A percentile compares a stretch with the other conserved stretches of the same genome.
These are phyloP conservation scores for Heliconius ismenius DNA, from an alignment of 2,888 invertebrate species.

Conservation along the genomic window DNA sequence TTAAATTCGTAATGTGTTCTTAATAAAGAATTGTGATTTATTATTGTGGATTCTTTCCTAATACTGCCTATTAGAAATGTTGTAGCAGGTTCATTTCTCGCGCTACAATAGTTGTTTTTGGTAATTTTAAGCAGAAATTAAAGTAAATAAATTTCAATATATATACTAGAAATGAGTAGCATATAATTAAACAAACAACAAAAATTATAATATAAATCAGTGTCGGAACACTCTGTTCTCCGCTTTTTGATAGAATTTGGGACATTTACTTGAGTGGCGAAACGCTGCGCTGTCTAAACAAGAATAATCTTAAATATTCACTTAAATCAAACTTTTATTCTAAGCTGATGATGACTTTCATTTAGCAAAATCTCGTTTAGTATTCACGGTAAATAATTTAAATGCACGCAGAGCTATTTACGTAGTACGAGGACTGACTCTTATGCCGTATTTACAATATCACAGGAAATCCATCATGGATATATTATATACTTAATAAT, in stretches of 20 bases:
- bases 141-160: too few relatives aligned
- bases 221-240: too few relatives aligned
- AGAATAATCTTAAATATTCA: background rate
- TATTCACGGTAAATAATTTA: slow-evolving; percentile 28
- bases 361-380: slow-evolving; percentile 3
- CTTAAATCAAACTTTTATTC: background rate
- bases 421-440: slow-evolving; percentile 12
- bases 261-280: too few relatives aligned
- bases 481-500: background rate
- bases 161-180: too few relatives aligned
- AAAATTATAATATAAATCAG: too few relatives aligned
- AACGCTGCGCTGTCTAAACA: background rate
- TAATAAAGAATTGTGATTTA: background rate
- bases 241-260: too few relatives aligned
- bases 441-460: slow-evolving; percentile 18
- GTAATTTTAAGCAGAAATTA: too few relatives aligned
- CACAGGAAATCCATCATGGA: slow-evolving; percentile 13
- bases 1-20: background rate
- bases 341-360: background rate
- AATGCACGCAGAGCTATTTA: slow-evolving; percentile 11
- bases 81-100: too few relatives aligned
- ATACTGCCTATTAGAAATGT: background rate
- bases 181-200: too few relatives aligned
- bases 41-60: background rate
- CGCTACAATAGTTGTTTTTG: too few relatives aligned